These are phyloP conservation scores for Taurulus bubalis DNA, from an alignment of 2,113 vertebrate species.

Conservation along the genomic window DNA sequence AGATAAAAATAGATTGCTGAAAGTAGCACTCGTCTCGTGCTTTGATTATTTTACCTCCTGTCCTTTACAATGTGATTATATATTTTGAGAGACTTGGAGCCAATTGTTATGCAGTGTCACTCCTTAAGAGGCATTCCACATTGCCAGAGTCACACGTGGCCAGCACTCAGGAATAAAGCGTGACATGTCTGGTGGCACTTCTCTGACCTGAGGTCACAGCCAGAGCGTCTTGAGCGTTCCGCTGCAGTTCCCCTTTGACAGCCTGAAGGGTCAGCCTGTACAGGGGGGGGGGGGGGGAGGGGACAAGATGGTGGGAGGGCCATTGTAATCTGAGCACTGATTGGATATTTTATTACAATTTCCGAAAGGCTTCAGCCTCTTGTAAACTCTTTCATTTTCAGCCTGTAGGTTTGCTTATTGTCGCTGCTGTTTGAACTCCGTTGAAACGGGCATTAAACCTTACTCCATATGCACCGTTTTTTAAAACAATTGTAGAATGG, in stretches of 20 bases:
- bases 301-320: slow-evolving; percentile 10
- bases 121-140: slow-evolving; percentile 62
- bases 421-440: not conserved
- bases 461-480: not conserved
- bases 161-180: slow-evolving; percentile 69
- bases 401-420: not conserved
- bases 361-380: not conserved
- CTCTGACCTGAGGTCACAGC: slow-evolving; percentile 76
- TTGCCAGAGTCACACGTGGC: slow-evolving; percentile 72
- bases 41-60: slow-evolving; percentile 29
- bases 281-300: slow-evolving; percentile 33
- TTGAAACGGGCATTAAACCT: not conserved
- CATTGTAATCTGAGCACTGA: not conserved
- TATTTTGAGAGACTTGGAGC: slow-evolving; percentile 55
- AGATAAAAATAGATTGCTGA: slow-evolving; percentile 33
- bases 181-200: slow-evolving; percentile 81
- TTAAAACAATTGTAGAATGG: not conserved
- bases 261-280: slow-evolving; percentile 58
- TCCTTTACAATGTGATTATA: slow-evolving; percentile 66
- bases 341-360: slow-evolving; percentile 23
- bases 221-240: slow-evolving; percentile 63
- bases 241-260: slow-evolving; percentile 65
- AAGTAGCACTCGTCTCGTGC: slow-evolving; percentile 32
- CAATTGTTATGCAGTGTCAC: slow-evolving; percentile 66
- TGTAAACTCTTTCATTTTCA: not conserved